Percentiles rank a stretch among this genome's conserved stretches.
Evolutionary conservation across 2,113 vertebrate species (phyloP).

Genomic region (Xiphorhynchus elegans): DNA sequence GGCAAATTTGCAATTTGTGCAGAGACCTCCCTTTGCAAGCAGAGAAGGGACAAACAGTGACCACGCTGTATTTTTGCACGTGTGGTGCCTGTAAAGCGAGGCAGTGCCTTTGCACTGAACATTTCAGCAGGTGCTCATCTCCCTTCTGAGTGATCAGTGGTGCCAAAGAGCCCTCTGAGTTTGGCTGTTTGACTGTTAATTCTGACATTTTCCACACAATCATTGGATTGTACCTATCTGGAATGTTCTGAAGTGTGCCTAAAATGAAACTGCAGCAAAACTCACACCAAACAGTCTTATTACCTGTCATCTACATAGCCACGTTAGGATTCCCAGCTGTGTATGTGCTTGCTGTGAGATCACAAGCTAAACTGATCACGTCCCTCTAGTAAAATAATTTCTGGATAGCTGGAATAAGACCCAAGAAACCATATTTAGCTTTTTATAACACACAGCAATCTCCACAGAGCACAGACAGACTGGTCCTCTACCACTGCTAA

Average conservation of each 20-base stretch:
- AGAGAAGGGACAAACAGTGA: not conserved
- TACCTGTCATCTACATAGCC: not conserved
- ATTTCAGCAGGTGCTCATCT: not conserved
- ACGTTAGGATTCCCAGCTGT: not conserved
- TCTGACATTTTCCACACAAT: not conserved
- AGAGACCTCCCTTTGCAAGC: not conserved
- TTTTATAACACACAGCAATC: not conserved
- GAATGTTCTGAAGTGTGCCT: not conserved
- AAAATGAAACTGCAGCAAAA: constrained; percentile 6
- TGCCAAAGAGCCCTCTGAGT: not conserved
- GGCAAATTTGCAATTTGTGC: no score
- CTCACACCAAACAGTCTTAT: not conserved
- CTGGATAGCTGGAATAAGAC: not conserved
- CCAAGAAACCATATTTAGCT: not conserved
- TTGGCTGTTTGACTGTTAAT: not conserved
- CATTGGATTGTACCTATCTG: not conserved
- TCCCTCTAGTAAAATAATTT: not conserved
- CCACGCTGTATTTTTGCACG: not conserved
- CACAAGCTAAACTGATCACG: not conserved
- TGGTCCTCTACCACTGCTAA: not conserved
- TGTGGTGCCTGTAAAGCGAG: not conserved
- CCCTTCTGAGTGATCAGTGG: not conserved
- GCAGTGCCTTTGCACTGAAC: not conserved
- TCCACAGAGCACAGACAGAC: not conserved
- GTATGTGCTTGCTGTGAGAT: not conserved